Percentiles rank a stretch among this genome's conserved stretches.
These are phyloP conservation scores for Augochlora pura DNA, from an alignment of 1,140 invertebrate species.

Conservation along the genomic window DNA sequence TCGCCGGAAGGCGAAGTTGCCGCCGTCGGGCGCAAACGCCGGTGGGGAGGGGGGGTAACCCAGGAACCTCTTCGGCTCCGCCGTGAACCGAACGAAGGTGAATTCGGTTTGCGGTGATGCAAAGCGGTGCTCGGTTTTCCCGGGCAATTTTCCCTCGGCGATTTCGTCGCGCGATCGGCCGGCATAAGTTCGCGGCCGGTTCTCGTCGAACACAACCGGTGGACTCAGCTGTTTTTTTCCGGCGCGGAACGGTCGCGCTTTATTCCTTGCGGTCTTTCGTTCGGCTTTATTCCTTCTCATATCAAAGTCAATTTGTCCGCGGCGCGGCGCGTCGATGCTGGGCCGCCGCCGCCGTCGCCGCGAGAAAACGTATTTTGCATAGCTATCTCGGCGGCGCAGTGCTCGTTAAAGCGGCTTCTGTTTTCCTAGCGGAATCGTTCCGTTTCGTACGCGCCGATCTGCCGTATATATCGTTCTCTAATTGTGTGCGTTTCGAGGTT, in stretches of 20 bases:
- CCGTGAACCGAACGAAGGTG: not conserved
- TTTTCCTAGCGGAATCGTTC: slow-evolving; percentile 41
- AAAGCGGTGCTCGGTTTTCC: not conserved
- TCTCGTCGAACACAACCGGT: not conserved
- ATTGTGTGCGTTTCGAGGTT: slow-evolving; percentile 17
- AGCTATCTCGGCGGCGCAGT: slow-evolving; percentile 55
- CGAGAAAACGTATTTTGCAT: slow-evolving; percentile 58
- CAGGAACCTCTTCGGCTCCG: no score
- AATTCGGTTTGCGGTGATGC: slow-evolving; percentile 22
- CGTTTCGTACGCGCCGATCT: slow-evolving; percentile 19
- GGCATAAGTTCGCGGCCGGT: slow-evolving; percentile 26
- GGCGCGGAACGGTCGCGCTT: not conserved
- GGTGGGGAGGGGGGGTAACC: no score
- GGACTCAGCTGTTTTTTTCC: slow-evolving; percentile 33
- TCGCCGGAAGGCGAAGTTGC: not conserved
- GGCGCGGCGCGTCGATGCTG: not conserved
- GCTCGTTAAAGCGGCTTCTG: slow-evolving; percentile 45
- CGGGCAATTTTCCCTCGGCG: slow-evolving; percentile 10
- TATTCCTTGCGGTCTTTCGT: slow-evolving; percentile 26
- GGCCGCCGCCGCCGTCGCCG: slow-evolving; percentile 7
- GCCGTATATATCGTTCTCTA: slow-evolving; percentile 20
- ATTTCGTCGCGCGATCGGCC: no score
- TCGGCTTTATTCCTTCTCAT: slow-evolving; percentile 32
- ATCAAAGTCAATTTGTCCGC: slow-evolving; percentile 39
- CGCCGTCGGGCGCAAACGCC: no score